Evolutionary conservation across 64 coral and sea anemone genomes (phyloP), one percentile per base, ranked within the genome.

Genomic region (Hydrozoanthus tunicans): DNA sequence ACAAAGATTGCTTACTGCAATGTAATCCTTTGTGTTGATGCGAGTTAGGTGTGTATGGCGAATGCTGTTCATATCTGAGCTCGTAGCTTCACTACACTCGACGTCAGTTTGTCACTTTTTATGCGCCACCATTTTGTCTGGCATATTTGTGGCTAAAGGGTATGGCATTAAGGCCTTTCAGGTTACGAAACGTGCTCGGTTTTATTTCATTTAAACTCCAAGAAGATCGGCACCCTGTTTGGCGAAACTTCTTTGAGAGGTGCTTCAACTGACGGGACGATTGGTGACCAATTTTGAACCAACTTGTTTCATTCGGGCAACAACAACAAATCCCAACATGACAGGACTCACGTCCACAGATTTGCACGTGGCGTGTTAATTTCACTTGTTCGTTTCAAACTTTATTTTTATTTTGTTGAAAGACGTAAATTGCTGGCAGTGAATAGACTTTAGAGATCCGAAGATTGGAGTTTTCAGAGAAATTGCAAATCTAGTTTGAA

Each of bases 51-150:
- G 55, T 14, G 70, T 17, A 11, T 27, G 56, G 8, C 23, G 61
- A 59, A 61, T 43, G 68, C 55, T 59, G 20, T n/a, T 14, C 3
- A 26, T 32, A 5, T 53, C 12, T 57, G 53, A 9, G 15, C 65
- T 25, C 3, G 55, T 23, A 59, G 52, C 3, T 61, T 88, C 83
- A 14, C 13, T 24, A 27, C 12, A 55, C 27, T 83, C 11, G 83
- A 88, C 11, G 68, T 6, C 56, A 11, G n/a, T 60, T 9, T 43
- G 32, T 43, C 32, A 43, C n/a, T n/a, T 10, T 52, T 17, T 5
- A n/a, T 11, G 9, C 6, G 54, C 84, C 84, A 75, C 84, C 84
- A 88, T 88, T 74, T 88, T 88, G 84, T 74, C 68, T 88, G 24
- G 67, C 12, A 88, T 25, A 51, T 88, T 73, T 61, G 32, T 43